Base-by-base conservation (phyloP, 1,140 invertebrate species). In the Euwallacea fornicatus region DNA sequence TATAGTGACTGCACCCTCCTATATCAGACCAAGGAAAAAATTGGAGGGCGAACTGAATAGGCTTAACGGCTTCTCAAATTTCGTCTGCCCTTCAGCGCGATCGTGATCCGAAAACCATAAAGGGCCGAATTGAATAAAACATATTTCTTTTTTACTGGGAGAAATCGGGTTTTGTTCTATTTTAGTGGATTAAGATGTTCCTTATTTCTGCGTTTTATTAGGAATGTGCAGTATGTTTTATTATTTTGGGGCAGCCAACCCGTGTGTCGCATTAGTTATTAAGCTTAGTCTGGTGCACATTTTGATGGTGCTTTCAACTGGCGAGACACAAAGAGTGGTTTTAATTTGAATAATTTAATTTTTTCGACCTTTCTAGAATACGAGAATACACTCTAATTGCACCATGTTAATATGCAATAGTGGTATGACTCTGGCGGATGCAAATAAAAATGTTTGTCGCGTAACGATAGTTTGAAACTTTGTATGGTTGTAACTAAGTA, bases 1-100 rank as follows among this genome's bases (percentile, higher is more conserved):
- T 54, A 53, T 65, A 65, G 63, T 54, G 63, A 65, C 15, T 65
- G 63, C 63, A 65, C 47, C 63, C 63, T 65, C 63, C 13, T 65
- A 55, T 54, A 65, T 65, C 63, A 65, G 47, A 43, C 7, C 4
- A 61, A 41, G 42, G 59, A 43, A 44, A 61, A 61, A 61, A 43
- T 61, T 61, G 9, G 42, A 43, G 59, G 59, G 59, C 42, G 42
- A 61, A n/a, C 61, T 41, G 15, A 64, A 50, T 64, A 41, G 63
- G 63, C 63, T 65, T 65, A 65, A 54, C 43, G 13, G 62, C 54
- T 65, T 50, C 63, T 54, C 63, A 54, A 53, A 54, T 65, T 54
- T 65, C 47, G 41, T 63, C 61, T 10, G 61, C 43, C 13, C 33
- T 61, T 42, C 33, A 11, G 59, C 42, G 59, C 16, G 60, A 41